These are phyloP conservation scores for Nymphalis polychloros DNA, from an alignment of 2,888 invertebrate genomes.

Conservation along the genomic window DNA sequence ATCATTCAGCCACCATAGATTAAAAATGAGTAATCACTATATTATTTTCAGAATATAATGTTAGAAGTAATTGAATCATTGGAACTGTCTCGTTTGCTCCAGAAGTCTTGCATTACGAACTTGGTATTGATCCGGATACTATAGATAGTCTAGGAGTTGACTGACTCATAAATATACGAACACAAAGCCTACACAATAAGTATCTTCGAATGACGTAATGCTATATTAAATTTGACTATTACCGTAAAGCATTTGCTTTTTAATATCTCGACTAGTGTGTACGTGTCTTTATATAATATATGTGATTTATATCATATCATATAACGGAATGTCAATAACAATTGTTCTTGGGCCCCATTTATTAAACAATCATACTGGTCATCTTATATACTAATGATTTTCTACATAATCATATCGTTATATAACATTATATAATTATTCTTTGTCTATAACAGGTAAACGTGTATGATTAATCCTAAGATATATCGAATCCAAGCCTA, in stretches of 20 bases:
- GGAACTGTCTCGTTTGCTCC: too few relatives aligned
- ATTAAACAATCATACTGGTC: constrained; percentile 8
- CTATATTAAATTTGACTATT: neutral
- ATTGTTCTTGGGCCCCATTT: constrained; percentile 22
- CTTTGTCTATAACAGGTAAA: constrained; percentile 1
- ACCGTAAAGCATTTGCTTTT: neutral
- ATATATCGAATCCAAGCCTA: neutral
- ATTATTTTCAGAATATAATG: neutral
- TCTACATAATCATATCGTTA: neutral
- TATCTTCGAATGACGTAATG: neutral
- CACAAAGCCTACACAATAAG: too few relatives aligned
- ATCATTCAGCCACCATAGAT: too few relatives aligned
- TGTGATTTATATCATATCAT: constrained; percentile 6
- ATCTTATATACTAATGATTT: constrained; percentile 8
- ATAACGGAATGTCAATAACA: constrained; percentile 27
- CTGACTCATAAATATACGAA: too few relatives aligned
- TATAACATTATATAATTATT: neutral
- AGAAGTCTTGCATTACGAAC: too few relatives aligned
- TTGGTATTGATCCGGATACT: too few relatives aligned
- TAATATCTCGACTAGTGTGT: constrained; percentile 16
- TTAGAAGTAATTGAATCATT: too few relatives aligned
- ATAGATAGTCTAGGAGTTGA: too few relatives aligned
- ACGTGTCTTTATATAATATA: constrained; percentile 3
- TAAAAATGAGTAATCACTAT: too few relatives aligned
- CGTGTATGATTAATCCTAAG: neutral